These are phyloP conservation scores for Dendroctonus valens DNA, from an alignment of 1,140 invertebrate genomes.

Conservation along the genomic window DNA sequence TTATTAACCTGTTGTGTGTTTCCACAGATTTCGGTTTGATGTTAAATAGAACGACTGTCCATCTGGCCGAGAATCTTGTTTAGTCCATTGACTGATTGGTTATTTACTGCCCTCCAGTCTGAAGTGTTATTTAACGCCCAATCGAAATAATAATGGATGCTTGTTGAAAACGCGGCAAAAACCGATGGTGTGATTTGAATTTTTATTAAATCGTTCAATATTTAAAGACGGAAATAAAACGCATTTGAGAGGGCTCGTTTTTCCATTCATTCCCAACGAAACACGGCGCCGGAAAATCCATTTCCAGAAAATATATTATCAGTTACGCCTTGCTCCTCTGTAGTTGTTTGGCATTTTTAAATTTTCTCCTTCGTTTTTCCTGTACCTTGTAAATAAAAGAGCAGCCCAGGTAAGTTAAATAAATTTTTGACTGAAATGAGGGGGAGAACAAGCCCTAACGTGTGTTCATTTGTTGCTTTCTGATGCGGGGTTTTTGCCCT, in stretches of 20 bases:
- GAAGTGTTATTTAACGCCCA: neutral
- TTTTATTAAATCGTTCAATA: constrained; percentile 19
- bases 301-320: constrained; percentile 28
- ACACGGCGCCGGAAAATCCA: constrained; percentile 23
- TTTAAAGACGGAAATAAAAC: constrained; percentile 19
- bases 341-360: constrained; percentile 26
- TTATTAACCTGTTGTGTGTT: constrained; percentile 31
- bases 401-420: constrained; percentile 23
- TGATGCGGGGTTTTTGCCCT: neutral
- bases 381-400: constrained; percentile 26
- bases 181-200: neutral
- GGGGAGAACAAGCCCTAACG: constrained; percentile 5
- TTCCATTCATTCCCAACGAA: constrained; percentile 20
- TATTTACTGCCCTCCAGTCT: constrained; percentile 1
- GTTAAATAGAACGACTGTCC: constrained; percentile 32
- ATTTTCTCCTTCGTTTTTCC: constrained; percentile 17
- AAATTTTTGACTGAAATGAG: constrained; percentile 19
- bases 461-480: constrained; percentile 1
- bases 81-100: constrained; percentile 1
- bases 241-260: constrained; percentile 17
- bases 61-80: constrained; percentile 10
- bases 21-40: constrained; percentile 26
- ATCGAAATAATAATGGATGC: neutral
- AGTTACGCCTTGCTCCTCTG: constrained; percentile 22
- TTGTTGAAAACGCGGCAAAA: too few species aligned